Base-by-base conservation (phyloP, 1,140 invertebrate genomes). In the Tribolium madens region DNA sequence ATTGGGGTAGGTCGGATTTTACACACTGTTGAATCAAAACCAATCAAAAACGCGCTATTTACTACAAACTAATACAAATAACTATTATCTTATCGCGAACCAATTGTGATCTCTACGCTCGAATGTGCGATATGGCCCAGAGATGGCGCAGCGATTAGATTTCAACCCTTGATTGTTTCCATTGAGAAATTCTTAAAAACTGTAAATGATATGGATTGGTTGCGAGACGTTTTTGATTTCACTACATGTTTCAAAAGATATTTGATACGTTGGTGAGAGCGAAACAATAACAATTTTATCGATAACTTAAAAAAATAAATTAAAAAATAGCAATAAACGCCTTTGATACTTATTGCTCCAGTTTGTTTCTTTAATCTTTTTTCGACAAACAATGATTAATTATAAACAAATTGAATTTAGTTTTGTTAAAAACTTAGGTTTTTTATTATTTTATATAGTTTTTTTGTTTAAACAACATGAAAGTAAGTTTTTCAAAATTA, bases 1-100 rank as follows among this genome's bases (percentile, higher is more conserved):
- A 60, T 60, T 64, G 57, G 57, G 57, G 57, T 64, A 64, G 57
- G 57, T 64, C 57, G 36, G 36, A 42, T 4, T 42, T 42, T 42
- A 26, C 21, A 4, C 21, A 26, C 21, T 4, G n/a, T n/a, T n/a
- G n/a, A n/a, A n/a, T n/a, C 21, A 26, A 26, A 26, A 26, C 21
- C 21, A 26, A 26, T 26, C 21, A 26, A 26, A 26, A 26, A 26
- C 21, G 21, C 3, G 1, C 21, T 26, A 26, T 26, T 26, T 26
- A 26, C 21, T 3, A 1, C 21, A 2, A 26, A 26, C 21, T 4
- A 26, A 26, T 26, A 26, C 3, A 26, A 26, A 26, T 42, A 42
- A n/a, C 36, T 31, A 10, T n/a, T 9, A n/a, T 42, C n/a, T 42
- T 9, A 42, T 42, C 7, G n/a, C 7, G 3, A 42, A 9, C 9